These are phyloP conservation scores for Dipus sagitta DNA, from an alignment of 2,797 vertebrate genomes.

Conservation along the genomic window DNA sequence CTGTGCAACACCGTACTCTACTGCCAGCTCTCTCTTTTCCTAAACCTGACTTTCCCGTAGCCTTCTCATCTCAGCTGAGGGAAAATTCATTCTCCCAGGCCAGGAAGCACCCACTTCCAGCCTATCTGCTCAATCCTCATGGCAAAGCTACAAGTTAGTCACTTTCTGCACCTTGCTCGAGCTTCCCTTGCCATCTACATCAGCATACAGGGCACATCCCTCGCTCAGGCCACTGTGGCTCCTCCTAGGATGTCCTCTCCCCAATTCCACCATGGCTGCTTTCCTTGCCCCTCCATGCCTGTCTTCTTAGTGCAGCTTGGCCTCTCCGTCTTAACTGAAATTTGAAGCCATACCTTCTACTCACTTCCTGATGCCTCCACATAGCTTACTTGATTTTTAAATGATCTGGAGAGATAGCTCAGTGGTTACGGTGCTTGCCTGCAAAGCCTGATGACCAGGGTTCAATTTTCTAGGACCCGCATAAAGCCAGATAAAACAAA, in stretches of 20 bases:
- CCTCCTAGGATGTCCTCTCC: not conserved
- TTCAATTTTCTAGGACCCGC: no score
- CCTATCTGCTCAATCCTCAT: fast-evolving
- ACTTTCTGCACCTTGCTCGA: not conserved
- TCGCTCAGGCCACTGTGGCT: not conserved
- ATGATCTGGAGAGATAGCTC: no score
- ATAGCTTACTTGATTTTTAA: no score
- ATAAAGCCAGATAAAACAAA: no score
- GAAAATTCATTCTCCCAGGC: not conserved
- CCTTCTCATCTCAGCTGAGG: not conserved
- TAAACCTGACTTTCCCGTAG: fast-evolving
- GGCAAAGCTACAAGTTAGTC: not conserved
- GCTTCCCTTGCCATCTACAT: not conserved
- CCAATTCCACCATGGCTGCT: fast-evolving
- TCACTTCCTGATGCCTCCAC: no score
- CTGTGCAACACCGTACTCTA: fast-evolving
- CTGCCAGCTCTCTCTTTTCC: fast-evolving
- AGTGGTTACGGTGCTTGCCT: no score
- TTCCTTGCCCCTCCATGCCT: fast-evolving
- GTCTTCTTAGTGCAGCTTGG: not conserved
- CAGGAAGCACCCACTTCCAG: not conserved
- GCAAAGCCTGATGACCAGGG: no score
- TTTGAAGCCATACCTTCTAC: not conserved
- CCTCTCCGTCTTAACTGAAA: not conserved
- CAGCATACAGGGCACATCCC: fast-evolving